Evolutionary conservation across 2,797 vertebrate species (phyloP).

Genomic region (Hapalemur alaotrensis): DNA sequence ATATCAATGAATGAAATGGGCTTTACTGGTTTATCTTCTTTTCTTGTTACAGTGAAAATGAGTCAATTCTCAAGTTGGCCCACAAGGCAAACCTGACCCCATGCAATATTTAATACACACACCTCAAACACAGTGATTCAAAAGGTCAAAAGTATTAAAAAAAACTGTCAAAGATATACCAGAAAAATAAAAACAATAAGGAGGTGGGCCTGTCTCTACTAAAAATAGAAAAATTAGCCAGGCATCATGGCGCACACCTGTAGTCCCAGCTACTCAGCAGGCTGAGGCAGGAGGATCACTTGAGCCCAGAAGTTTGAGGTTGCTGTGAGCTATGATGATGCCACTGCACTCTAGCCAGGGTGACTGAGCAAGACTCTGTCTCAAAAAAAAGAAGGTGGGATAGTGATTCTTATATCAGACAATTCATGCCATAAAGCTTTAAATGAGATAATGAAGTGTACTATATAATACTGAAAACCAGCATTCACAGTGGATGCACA

Average conservation of each 20-base stretch:
- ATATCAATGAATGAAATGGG: neutral
- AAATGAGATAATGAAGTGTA: neutral
- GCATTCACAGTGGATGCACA: neutral
- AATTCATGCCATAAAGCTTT: neutral
- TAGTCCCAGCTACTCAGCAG: too few relatives aligned
- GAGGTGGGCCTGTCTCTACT: too few relatives aligned
- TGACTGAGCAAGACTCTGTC: too few relatives aligned
- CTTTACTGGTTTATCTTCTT: neutral
- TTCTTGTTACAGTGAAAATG: neutral
- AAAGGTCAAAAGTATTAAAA: neutral
- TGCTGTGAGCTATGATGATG: too few relatives aligned
- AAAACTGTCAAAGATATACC: neutral
- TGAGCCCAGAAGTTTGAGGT: too few relatives aligned
- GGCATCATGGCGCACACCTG: too few relatives aligned
- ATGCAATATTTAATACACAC: neutral
- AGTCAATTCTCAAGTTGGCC: neutral
- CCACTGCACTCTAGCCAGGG: too few relatives aligned
- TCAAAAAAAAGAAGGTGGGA: neutral
- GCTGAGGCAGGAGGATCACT: too few relatives aligned
- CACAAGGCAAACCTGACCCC: neutral
- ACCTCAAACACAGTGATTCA: neutral
- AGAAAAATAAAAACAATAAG: neutral
- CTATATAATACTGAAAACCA: neutral
- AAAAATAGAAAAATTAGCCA: too few relatives aligned
- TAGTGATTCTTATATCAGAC: neutral